Evolutionary conservation across 2,888 invertebrate species (phyloP), one percentile per base, ranked within the genome.

Genomic region (Hirtodrosophila confusa): DNA sequence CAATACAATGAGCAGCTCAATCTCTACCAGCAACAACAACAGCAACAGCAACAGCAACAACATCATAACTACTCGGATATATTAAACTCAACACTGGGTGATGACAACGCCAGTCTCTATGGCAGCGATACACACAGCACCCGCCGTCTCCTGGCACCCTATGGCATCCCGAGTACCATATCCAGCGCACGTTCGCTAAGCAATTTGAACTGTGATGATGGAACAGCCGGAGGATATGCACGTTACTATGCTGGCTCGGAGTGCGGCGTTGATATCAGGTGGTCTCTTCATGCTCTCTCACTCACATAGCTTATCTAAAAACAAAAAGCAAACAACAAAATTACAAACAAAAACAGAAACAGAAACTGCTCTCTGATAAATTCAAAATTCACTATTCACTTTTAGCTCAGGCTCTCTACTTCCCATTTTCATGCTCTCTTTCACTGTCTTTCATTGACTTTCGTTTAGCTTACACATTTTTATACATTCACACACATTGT

Each of bases 231-330:
- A 10, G 75, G 75, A 70, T 70, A 75, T 41, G n/a, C 57, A 29
- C 67, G 64, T 33, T 78, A 69, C 65, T 84, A 85, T 77, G 87
- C 84, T 66, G 77, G 79, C 61, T 86, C 84, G 49, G 82, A 82
- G 44, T 82, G 86, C 67, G 84, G 75, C 54, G 60, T 82, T 43
- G 82, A 82, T 80, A 83, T 80, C 86, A 84, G 84, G 84, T 84
- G 82, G 82, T 84, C 82, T 58, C 43, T 57, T 44, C 53, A 29
- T 36, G 24, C 29, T 50, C 40, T 45, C 49, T 54, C 40, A 47
- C 47, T 37, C 23, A 39, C 23, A 39, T 24, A 29, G 27, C 50
- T 29, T 36, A 66, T 27, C 43, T 11, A 5, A 50, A 40, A 31
- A 29, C n/a, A n/a, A n/a, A n/a, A n/a, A n/a, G n/a, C 17, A 17